Base-by-base conservation (phyloP, 2,113 vertebrate species). In the Silurus glanis region DNA sequence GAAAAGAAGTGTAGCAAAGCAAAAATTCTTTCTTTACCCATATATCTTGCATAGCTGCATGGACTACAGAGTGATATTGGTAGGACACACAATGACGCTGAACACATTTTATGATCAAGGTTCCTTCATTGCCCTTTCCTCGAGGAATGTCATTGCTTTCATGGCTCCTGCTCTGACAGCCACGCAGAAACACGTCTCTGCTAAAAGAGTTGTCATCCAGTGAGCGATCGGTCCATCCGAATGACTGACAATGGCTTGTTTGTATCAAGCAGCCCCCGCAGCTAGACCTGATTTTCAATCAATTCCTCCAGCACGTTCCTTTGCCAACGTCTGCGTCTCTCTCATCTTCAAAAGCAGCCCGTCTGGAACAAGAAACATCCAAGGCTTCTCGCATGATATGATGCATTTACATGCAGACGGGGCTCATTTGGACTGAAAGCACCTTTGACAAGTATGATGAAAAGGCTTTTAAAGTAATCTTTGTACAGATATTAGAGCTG, bases 171-270 rank as follows among this genome's bases (percentile, higher is more conserved):
- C 90, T 92, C 91, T 90, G 93, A 93, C 93, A 94, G 91, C 90
- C 89, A 89, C 1, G 87, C 88, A 85, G 90, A 93, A 94, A 94
- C 92, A 88, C 89, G 92, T 94, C 92, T 91, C 91, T 79, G 89
- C 90, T 86, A 91, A 92, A 92, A 92, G 90, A 93, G 91, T 92
- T 93, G 92, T 95, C 93, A 95, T 92, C 92, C 92, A 89, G 89
- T 91, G 92, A 93, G 89, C 66, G 86, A 91, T 93, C 89, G 90
- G 80, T 88, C 90, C 90, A 91, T 85, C 56, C 72, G 80, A 89
- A 87, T 93, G 92, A 93, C 90, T 93, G 93, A 93, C 93, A 89
- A 78, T 88, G 85, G 86, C 90, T 85, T 90, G 90, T 90, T 93
- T 84, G 85, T 89, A 91, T 92, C 92, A 90, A 89, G 92, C 91